phyloP scores from a whole-genome alignment of 2,888 invertebrate species.

The Choreutis nemorana region DNA sequence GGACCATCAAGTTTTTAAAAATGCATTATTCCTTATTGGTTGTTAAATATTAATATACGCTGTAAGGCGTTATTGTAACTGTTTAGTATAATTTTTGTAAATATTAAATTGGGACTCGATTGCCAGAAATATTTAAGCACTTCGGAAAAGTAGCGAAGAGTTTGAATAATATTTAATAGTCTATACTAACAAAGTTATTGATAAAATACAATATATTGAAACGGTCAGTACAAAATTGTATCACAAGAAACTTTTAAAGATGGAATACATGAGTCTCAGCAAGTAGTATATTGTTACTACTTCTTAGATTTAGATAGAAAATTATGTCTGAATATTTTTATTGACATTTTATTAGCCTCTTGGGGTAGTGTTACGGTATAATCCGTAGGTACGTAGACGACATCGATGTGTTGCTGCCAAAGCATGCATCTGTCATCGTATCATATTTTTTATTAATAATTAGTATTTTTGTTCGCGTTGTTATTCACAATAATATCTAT shows the following conservation, averaged over 20 bases:
- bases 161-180: no score
- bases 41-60: conserved; percentile 24
- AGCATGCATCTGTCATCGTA: no score
- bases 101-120: conserved; percentile 30
- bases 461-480: conserved; percentile 31
- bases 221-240: no score
- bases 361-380: conserved; percentile 5
- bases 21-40: conserved; percentile 7
- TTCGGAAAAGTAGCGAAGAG: no score
- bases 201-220: no score
- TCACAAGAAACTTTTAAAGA: no score
- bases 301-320: conserved; percentile 5
- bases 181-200: no score
- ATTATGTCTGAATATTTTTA: conserved; percentile 4
- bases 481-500: conserved; percentile 16
- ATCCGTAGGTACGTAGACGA: no score
- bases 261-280: no score
- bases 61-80: conserved; percentile 28
- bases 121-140: conserved; percentile 32
- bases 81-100: conserved; percentile 24
- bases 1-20: no score
- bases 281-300: conserved; percentile 9
- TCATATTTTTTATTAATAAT: no score
- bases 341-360: conserved; percentile 3
- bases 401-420: no score